Evolutionary conservation across 1,140 invertebrate genomes (phyloP), one percentile per base, ranked within the genome.

Genomic region (Bradysia coprophila): DNA sequence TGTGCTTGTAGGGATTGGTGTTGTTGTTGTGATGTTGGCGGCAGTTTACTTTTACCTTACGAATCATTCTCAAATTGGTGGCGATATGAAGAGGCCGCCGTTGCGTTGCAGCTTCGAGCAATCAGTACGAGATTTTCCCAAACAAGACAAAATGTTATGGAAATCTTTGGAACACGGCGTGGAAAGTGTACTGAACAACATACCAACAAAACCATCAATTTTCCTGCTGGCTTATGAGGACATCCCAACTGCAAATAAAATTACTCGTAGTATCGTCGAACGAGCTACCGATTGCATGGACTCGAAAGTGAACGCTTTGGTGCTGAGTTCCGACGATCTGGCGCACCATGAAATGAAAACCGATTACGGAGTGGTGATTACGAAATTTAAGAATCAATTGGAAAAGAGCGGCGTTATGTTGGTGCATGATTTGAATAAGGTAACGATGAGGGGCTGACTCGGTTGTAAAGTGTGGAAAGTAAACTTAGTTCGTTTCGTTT

Each of bases 291-390:
- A 28, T 13, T 28, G 24, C 13, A 28, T 28, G 24, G 24, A 28
- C 6, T 8, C 24, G 6, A 28, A 28, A 6, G 13, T 8, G 24
- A 13, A 28, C 13, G 6, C 24, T 8, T 28, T 28, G 13, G 13
- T 28, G 6, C 24, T 28, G 6, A 28, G 13, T 13, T 8, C 6
- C 13, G 36, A 3, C 5, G 38, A 47, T 21, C 45, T 54, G 38
- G 47, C 50, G 40, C 41, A 22, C 2, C 6, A 43, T 20, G 24
- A 50, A 44, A 19, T 49, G 9, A 38, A 41, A 32, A 40, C 45
- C 4, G 51, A 61, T 51, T 55, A 59, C 43, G 56, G 55, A n/a
- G 37, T 28, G 24, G 11, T 57, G 8, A 50, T 59, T 5, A 38
- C 49, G 9, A 43, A 48, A 38, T 51, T 51, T 40, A 44, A 45